Evolutionary conservation across 2,888 invertebrate species (phyloP).

Genomic region (Leistus spinibarbis): DNA sequence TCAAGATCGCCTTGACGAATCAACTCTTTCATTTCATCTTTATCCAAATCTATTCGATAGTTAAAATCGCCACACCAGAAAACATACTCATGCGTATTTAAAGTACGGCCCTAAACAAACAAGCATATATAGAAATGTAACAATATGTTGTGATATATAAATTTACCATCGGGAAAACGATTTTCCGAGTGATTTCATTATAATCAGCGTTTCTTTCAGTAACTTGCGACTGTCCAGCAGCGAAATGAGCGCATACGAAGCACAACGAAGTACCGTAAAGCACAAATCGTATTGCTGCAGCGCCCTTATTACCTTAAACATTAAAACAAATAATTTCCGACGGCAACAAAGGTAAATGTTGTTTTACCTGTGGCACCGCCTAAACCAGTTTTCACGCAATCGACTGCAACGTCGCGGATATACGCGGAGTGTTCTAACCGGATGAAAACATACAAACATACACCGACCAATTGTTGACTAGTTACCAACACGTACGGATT

Average conservation of each 20-base stretch:
- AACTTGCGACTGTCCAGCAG: conserved; percentile 97
- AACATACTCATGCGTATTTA: conserved; percentile 96
- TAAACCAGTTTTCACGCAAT: conserved; percentile 96
- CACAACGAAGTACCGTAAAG: conserved; percentile 93
- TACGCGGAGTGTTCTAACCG: conserved; percentile 86
- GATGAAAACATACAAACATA: conserved; percentile 94
- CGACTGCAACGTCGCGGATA: conserved; percentile 91
- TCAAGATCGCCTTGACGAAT: conserved; percentile 77
- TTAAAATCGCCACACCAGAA: conserved; percentile 99
- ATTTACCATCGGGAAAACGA: conserved; percentile 81
- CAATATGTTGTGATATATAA: neutral
- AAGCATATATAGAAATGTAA: neutral
- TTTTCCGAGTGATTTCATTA: conserved; percentile 90
- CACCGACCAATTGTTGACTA: conserved; percentile 95
- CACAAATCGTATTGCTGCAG: conserved; percentile 89
- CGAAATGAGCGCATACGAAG: conserved; percentile 98
- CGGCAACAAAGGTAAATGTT: conserved; percentile 48
- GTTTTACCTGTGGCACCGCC: conserved; percentile 83
- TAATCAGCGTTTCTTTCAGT: conserved; percentile 96
- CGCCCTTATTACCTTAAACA: conserved; percentile 85
- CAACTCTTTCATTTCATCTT: conserved; percentile 88
- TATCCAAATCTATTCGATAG: conserved; percentile 94
- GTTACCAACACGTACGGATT: conserved; percentile 87
- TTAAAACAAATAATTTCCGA: conserved; percentile 48
- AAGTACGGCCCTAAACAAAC: conserved; percentile 70